Base-by-base conservation (phyloP, 2,888 invertebrate species). In the Nudaria mundana region DNA sequence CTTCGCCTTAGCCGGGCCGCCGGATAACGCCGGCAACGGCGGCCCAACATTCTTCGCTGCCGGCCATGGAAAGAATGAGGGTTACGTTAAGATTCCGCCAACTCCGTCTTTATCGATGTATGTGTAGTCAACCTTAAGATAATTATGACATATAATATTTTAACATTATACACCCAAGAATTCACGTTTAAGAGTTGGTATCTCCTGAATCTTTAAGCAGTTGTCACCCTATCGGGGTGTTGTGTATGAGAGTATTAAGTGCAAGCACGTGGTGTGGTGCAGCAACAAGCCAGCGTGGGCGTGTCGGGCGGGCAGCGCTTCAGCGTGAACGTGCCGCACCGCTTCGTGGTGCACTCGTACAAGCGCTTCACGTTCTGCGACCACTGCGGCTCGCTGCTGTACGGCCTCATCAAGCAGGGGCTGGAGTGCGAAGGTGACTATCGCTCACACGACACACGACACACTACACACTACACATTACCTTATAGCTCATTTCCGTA, bases 341-440 rank as follows among this genome's bases (percentile, higher is more conserved):
- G 98, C 52, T 97, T 97, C 86, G 93, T 94, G 66, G 95, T 98
- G 69, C 99, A 99, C 91, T 98, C 93, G 64, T 99, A 98, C 91
- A 98, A 97, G 90, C 91, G 97, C 60, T 98, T 98, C 86, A 99
- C 99, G 18, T 99, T 99, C 91, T 99, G 99, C 91, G 99, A 99
- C 90, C 99, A 99, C 86, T 99, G 99, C 87, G 99, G 99, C 60
- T 98, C 98, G 48, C 91, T 99, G 77, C 92, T 99, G 48, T 99
- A 98, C 82, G 99, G 99, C 15, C 93, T 99, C 68, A 94, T 97
- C 77, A 95, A 94, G 82, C 99, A 99, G 90, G 99, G 99, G 37
- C 91, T 98, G 63, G 98, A 98, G 84, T 98, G 98, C 81, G 96
- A 97, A 91, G 94, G 94, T 66, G 7, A 6, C n/a, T 3, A 12